phyloP scores from a whole-genome alignment of 2,888 invertebrate species.

The Eupithecia abbreviata region DNA sequence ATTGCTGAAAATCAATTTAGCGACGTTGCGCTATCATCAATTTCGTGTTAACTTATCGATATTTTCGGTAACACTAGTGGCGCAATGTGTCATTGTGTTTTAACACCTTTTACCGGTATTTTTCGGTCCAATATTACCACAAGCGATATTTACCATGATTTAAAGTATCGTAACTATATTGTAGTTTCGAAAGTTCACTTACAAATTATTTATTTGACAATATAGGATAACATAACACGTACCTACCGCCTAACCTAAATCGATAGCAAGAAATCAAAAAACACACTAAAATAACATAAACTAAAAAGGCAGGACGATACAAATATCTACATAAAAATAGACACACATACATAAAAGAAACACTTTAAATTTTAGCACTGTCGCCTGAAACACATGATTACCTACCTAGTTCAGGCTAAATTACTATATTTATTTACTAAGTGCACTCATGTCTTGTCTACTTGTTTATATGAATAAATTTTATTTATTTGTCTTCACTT shows the following conservation, averaged over 20 bases:
- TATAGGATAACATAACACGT: background rate
- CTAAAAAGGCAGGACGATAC: background rate
- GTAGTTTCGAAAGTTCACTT: background rate
- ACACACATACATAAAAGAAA: background rate
- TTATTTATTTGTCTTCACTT: too few species aligned
- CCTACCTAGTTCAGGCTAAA: background rate
- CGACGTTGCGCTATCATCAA: conserved; percentile 25
- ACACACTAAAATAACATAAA: background rate
- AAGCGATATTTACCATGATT: background rate
- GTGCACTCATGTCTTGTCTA: too few species aligned
- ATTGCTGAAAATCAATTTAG: conserved; percentile 30
- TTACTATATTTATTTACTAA: background rate
- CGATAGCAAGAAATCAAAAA: background rate
- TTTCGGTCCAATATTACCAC: background rate
- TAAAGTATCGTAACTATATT: background rate
- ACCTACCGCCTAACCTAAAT: background rate
- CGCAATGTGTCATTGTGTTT: background rate
- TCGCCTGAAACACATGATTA: too few species aligned
- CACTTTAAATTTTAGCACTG: background rate
- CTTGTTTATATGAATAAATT: too few species aligned
- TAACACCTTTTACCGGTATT: background rate
- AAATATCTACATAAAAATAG: background rate
- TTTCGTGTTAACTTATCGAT: conserved; percentile 23
- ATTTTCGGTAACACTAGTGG: conserved; percentile 10
- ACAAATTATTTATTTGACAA: background rate